Conservation (phyloP, 2,888 invertebrate genomes). For the Prenolepis imparis region DNA sequence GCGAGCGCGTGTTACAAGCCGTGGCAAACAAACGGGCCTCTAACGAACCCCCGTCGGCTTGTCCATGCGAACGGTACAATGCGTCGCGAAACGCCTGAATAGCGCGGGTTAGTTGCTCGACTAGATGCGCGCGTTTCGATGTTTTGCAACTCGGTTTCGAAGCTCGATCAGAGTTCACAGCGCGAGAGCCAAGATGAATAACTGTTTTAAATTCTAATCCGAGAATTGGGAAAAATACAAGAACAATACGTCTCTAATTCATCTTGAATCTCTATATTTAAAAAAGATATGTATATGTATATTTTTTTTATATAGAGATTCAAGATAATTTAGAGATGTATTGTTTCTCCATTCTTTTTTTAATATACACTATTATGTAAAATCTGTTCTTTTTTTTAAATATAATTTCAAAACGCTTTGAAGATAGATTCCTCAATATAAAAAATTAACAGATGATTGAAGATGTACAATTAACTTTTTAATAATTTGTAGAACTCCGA, state of each 20-base stretch:
- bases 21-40: slow-evolving; percentile 44
- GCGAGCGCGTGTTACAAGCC: slow-evolving; percentile 30
- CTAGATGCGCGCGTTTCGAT: neutral
- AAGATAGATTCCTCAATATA: neutral
- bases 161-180: neutral
- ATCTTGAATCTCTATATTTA: neutral
- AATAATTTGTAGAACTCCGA: neutral
- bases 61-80: slow-evolving; percentile 16
- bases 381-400: neutral
- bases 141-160: neutral
- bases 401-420: neutral
- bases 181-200: neutral
- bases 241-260: too few species aligned
- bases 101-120: neutral
- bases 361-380: neutral
- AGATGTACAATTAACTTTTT: neutral
- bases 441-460: neutral
- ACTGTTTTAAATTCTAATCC: neutral
- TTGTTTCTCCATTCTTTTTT: neutral
- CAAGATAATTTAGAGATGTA: too few species aligned
- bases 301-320: too few species aligned
- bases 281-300: neutral
- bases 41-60: slow-evolving; percentile 38
- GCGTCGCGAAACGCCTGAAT: slow-evolving; percentile 29
- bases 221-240: neutral